Evolutionary conservation across 2,888 invertebrate species (phyloP).

Genomic region (Agrochola lychnidis): DNA sequence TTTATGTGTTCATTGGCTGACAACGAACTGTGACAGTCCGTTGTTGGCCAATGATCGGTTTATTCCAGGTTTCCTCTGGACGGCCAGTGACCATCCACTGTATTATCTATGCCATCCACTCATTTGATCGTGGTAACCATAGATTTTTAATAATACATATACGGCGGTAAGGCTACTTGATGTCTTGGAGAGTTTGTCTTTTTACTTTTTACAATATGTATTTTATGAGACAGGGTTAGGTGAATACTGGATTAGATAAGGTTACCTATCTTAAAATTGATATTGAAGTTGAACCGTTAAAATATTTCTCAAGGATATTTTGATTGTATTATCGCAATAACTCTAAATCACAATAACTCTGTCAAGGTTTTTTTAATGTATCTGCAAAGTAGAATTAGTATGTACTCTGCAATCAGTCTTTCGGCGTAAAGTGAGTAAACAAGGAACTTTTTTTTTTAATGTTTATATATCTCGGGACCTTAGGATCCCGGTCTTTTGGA

Average conservation of each 20-base stretch:
- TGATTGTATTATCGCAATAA: constrained; percentile 48
- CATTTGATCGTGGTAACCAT: neutral
- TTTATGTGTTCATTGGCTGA: too few relatives aligned
- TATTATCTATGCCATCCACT: neutral
- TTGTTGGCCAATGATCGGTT: neutral
- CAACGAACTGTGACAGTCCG: too few relatives aligned
- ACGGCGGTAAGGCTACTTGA: neutral
- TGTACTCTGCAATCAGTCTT: too few relatives aligned
- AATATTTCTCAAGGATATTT: constrained; percentile 43
- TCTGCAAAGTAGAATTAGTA: too few relatives aligned
- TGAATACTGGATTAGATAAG: constrained; percentile 21
- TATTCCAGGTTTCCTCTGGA: neutral
- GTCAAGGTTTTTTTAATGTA: neutral
- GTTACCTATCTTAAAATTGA: constrained; percentile 29
- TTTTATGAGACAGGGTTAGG: constrained; percentile 1
- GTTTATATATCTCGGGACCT: too few relatives aligned
- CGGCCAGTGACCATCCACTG: neutral
- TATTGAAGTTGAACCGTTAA: constrained; percentile 9
- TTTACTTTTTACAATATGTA: neutral
- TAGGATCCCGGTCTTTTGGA: too few relatives aligned
- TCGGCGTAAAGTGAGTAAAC: too few relatives aligned
- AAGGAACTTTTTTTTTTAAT: too few relatives aligned
- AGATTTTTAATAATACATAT: too few relatives aligned
- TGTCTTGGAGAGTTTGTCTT: neutral
- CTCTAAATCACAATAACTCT: constrained; percentile 6